phyloP scores from a whole-genome alignment of 2,113 vertebrate genomes.

The Psilopogon haemacephalus region DNA sequence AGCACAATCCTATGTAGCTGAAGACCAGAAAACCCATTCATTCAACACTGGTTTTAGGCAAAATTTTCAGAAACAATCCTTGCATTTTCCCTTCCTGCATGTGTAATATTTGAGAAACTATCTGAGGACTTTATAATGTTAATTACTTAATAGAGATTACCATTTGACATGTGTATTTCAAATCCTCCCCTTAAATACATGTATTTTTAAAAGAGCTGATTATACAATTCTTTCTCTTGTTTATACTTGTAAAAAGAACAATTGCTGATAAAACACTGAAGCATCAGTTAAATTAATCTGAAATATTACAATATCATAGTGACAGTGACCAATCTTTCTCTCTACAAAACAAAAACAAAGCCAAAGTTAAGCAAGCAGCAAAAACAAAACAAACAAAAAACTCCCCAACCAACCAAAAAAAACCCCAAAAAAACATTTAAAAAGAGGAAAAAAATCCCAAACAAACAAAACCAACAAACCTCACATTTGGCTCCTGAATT shows the following conservation, averaged over 20 bases:
- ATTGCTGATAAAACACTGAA: neutral
- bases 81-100: neutral
- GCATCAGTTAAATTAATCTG: neutral
- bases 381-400: neutral
- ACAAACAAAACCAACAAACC: no score
- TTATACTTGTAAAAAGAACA: neutral
- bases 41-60: neutral
- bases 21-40: neutral
- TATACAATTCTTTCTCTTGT: neutral
- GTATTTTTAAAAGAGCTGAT: neutral
- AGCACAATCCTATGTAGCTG: neutral
- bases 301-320: neutral
- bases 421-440: no score
- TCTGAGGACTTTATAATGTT: rapidly evolving
- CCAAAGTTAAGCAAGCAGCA: no score
- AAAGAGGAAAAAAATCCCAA: no score
- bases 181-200: neutral
- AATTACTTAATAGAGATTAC: neutral
- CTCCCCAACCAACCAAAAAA: no score
- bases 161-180: neutral
- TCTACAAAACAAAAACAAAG: no score
- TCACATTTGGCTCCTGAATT: neutral
- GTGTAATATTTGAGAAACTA: neutral
- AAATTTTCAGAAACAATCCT: neutral
- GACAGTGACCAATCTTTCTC: neutral